Conservation (phyloP, 2,113 vertebrate genomes). For the Tricholaema leucomelas region DNA sequence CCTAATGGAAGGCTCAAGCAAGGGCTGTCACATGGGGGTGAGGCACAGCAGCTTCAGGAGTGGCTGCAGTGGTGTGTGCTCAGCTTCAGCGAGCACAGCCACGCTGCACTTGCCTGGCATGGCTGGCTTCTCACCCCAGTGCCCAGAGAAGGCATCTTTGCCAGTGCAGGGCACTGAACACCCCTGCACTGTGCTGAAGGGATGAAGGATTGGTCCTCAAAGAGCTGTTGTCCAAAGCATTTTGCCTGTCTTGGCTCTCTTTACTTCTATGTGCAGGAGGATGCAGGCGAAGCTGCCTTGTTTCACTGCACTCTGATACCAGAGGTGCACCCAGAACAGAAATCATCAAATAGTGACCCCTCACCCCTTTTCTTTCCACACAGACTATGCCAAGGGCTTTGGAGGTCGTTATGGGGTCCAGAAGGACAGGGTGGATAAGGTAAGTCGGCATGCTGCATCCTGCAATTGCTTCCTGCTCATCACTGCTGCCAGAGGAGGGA, state of each 20-base stretch:
- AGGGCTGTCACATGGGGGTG: neutral
- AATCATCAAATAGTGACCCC: neutral
- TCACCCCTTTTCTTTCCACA: neutral
- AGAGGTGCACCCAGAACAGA: neutral
- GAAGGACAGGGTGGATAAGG: conserved; percentile 92
- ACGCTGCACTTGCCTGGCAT: rapidly evolving
- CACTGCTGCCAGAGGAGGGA: neutral
- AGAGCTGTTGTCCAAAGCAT: neutral
- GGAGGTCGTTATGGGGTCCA: conserved; percentile 91
- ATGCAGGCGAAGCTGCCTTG: neutral
- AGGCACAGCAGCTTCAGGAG: neutral
- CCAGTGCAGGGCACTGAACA: neutral
- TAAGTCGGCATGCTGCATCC: conserved; percentile 46
- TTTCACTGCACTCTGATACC: neutral
- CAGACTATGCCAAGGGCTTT: conserved; percentile 93
- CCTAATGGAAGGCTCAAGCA: neutral
- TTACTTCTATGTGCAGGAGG: neutral
- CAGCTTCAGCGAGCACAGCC: neutral
- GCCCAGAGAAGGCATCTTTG: neutral
- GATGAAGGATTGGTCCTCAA: neutral
- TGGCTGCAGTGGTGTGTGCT: neutral
- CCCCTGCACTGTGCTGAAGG: neutral
- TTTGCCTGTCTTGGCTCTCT: neutral
- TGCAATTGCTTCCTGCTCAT: neutral
- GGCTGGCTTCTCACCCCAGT: neutral